These are phyloP conservation scores for Myripristis murdjan DNA, from an alignment of 2,797 vertebrate genomes.

Conservation along the genomic window DNA sequence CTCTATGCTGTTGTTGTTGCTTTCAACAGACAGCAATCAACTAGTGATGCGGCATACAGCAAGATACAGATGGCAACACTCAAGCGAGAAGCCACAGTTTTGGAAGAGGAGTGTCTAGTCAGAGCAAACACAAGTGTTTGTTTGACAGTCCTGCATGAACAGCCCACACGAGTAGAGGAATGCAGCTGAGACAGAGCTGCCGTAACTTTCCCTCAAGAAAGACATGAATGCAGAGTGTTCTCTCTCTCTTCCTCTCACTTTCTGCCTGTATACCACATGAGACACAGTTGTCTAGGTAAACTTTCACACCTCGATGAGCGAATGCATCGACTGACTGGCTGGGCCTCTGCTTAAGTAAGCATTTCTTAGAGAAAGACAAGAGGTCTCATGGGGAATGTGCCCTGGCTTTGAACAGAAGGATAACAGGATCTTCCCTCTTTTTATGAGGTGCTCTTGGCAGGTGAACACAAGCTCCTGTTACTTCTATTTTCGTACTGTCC, in stretches of 20 bases:
- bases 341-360: constrained; percentile 51
- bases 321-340: constrained; percentile 53
- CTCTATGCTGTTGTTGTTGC: background rate
- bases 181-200: constrained; percentile 52
- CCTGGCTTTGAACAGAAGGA: constrained; percentile 40
- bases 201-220: constrained; percentile 57
- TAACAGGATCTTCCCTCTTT: constrained; percentile 55
- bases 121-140: constrained; percentile 56
- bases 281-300: constrained; percentile 72
- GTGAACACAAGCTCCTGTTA: constrained; percentile 29
- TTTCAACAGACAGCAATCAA: constrained; percentile 5
- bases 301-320: constrained; percentile 73
- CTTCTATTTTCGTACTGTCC: constrained; percentile 45
- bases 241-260: constrained; percentile 20
- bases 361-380: constrained; percentile 56
- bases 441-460: constrained; percentile 29
- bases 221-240: constrained; percentile 31
- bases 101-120: constrained; percentile 53
- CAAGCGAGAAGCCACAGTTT: constrained; percentile 34
- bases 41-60: constrained; percentile 6
- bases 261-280: constrained; percentile 42
- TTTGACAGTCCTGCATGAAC: constrained; percentile 64
- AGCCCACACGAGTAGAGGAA: constrained; percentile 64
- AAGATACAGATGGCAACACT: constrained; percentile 16
- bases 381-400: constrained; percentile 51